Evolutionary conservation across 2,888 invertebrate species (phyloP), one percentile per base, ranked within the genome.

Genomic region (Eurytoma adleriae): DNA sequence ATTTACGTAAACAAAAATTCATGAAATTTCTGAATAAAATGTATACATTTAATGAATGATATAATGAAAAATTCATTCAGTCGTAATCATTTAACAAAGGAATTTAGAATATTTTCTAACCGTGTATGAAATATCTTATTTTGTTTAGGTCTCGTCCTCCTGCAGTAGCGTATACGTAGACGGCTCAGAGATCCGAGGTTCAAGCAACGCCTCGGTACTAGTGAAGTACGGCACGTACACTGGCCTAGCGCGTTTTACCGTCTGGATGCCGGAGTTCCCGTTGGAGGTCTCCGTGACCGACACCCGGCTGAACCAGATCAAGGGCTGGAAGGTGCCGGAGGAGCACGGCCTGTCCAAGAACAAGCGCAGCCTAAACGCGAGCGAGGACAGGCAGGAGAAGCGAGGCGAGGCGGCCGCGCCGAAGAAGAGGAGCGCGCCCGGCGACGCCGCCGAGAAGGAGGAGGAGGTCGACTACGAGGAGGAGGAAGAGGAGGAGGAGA

Each of bases 181-280:
- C 90, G 98, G 98, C 0, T 97, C 98, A 7, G 98, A 99, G 91
- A 96, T 96, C 82, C 94, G 97, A 1, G 98, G 98, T 18, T 98
- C 98, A 0, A 96, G 97, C 57, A 98, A 98, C 89, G 98, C 98
- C 1, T 97, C 98, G 0, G 96, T 99, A 52, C 94, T 97, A 73
- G 97, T 98, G 72, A 97, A 96, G 90, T 97, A 97, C 88, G 98
- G 97, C 48, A 97, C 97, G 1, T 96, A 96, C 91, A 96, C 96
- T 30, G 97, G 97, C 16, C 92, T 96, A 82, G 96, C 97, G 2
- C 94, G 95, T 81, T 97, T 98, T 90, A 96, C 96, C 20, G 98
- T 99, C 1, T 99, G 99, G 98, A 97, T 98, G 95, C 98, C 99
- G 0, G 98, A 98, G 90, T 95, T 97, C 87, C 97, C 98, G 0